A percentile compares a stretch with the other conserved stretches of the same genome.
These are phyloP conservation scores for Tinamus major DNA, from an alignment of 2,797 vertebrate species.

Conservation along the genomic window DNA sequence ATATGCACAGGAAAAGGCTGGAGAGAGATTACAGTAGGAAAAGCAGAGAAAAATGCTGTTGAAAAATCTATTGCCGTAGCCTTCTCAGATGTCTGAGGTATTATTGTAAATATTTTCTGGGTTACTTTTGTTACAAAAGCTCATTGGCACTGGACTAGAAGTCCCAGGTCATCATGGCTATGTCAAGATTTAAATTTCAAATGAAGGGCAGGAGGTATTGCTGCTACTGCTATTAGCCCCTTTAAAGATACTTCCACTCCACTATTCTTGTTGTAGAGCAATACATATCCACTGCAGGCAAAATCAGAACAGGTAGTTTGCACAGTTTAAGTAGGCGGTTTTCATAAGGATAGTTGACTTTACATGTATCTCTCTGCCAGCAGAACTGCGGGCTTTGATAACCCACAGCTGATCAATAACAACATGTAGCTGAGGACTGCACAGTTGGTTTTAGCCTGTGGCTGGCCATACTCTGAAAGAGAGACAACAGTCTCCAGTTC, in stretches of 20 bases:
- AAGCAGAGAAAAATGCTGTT: not conserved
- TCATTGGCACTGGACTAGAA: not conserved
- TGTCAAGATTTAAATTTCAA: not conserved
- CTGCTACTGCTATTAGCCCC: not conserved
- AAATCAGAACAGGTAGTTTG: not conserved
- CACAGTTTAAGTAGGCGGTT: not conserved
- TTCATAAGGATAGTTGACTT: constrained; percentile 9
- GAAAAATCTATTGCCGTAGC: not conserved
- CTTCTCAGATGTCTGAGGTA: not conserved
- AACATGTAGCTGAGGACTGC: not conserved
- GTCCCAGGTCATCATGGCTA: not conserved
- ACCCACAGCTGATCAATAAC: not conserved
- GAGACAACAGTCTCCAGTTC: not conserved
- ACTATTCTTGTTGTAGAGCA: not conserved
- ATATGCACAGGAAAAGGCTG: not conserved
- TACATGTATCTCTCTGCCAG: not conserved
- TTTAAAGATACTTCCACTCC: not conserved
- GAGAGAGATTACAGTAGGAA: not conserved
- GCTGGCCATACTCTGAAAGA: not conserved
- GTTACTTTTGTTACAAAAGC: not conserved
- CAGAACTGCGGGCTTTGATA: not conserved
- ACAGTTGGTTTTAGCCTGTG: not conserved
- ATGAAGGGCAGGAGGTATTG: not conserved
- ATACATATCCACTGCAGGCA: not conserved
- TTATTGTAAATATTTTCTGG: not conserved